phyloP scores from a whole-genome alignment of 2,797 vertebrate genomes.

The Columba guinea region DNA sequence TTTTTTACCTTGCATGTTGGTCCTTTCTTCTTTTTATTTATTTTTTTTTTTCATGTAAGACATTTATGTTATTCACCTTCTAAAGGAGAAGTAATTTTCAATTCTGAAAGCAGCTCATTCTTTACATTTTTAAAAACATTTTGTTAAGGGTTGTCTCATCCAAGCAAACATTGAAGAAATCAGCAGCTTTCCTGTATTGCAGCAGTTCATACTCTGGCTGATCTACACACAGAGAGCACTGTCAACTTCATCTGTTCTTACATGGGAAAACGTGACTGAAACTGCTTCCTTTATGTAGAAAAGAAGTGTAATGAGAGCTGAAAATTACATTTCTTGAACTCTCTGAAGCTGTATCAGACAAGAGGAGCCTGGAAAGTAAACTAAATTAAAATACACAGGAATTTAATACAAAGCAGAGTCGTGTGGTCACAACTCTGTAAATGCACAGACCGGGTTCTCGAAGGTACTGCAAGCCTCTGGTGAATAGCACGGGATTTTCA shows the following conservation, averaged over 20 bases:
- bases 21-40: neutral
- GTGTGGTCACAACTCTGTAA: neutral
- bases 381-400: neutral
- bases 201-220: neutral
- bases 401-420: neutral
- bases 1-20: neutral
- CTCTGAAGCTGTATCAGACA: neutral
- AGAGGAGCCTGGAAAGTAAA: neutral
- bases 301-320: neutral
- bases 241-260: neutral
- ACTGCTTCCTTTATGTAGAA: neutral
- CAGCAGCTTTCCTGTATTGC: neutral
- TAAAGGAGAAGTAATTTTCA: neutral
- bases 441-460: neutral
- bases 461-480: neutral
- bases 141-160: neutral
- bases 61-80: neutral
- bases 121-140: neutral
- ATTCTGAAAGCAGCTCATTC: neutral
- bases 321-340: neutral
- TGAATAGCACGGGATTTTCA: neutral
- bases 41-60: neutral
- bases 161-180: neutral
- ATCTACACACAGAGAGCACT: neutral
- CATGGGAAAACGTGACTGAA: neutral